These are phyloP conservation scores for Habropoda laboriosa DNA, from an alignment of 1,140 invertebrate genomes.

Conservation along the genomic window DNA sequence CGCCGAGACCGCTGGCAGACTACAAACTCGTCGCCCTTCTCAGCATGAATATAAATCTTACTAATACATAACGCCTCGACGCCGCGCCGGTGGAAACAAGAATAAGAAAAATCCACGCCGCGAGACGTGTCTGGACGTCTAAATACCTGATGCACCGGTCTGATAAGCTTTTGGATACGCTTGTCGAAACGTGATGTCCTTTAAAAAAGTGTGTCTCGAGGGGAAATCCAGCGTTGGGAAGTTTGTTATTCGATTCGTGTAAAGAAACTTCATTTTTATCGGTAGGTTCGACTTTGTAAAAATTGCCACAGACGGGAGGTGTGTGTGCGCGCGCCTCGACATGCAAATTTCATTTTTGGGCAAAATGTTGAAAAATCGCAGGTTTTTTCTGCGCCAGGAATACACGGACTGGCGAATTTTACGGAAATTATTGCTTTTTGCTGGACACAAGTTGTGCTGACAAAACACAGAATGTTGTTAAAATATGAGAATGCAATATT, in stretches of 20 bases:
- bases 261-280: background rate
- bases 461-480: too few species aligned
- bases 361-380: background rate
- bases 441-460: too few species aligned
- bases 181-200: background rate
- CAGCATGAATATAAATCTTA: constrained; percentile 22
- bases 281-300: background rate
- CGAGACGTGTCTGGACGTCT: constrained; percentile 1
- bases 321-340: too few species aligned
- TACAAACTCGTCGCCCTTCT: background rate
- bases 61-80: background rate
- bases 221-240: background rate
- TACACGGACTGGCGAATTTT: background rate
- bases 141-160: background rate
- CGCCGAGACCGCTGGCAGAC: too few species aligned
- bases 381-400: background rate
- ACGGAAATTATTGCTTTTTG: background rate
- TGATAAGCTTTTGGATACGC: background rate
- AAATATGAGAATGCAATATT: too few species aligned
- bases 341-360: background rate
- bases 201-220: background rate
- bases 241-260: background rate
- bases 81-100: too few species aligned
- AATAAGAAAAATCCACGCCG: background rate
- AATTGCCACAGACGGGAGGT: background rate